Conservation (phyloP, 2,888 invertebrate genomes). For the Apoderus coryli region DNA sequence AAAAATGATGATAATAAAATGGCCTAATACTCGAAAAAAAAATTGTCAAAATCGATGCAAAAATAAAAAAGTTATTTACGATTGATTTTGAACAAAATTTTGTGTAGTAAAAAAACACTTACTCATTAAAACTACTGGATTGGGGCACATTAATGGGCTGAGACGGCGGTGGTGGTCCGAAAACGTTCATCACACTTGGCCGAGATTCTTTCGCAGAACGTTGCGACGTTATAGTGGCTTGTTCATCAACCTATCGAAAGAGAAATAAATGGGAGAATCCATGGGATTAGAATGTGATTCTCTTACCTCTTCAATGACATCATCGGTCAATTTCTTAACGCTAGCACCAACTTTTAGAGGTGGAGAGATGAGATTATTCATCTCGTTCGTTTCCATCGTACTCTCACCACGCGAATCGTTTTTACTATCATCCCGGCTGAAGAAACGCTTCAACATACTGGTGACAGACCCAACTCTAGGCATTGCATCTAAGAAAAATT, state of each 20-base stretch:
- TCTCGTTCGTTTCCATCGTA: conserved; percentile 18
- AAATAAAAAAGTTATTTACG: no score
- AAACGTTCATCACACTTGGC: conserved; percentile 49
- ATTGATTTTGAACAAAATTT: not conserved
- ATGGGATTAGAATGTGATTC: not conserved
- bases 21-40: no score
- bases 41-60: no score
- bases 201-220: conserved; percentile 39
- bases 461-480: conserved; percentile 64
- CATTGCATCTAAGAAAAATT: conserved; percentile 35
- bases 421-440: conserved; percentile 57
- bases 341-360: conserved; percentile 27
- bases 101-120: conserved; percentile 10
- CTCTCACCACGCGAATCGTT: conserved; percentile 24
- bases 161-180: conserved; percentile 33
- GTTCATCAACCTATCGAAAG: conserved; percentile 53
- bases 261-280: conserved; percentile 1
- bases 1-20: no score
- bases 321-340: conserved; percentile 52
- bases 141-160: conserved; percentile 38
- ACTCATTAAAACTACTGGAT: conserved; percentile 22
- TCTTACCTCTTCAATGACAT: conserved; percentile 54
- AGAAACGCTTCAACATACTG: conserved; percentile 59
- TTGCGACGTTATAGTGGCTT: conserved; percentile 64
- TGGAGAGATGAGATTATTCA: conserved; percentile 23